Base-by-base conservation (phyloP, 2,888 invertebrate species). In the Trichopria drosophilae region DNA sequence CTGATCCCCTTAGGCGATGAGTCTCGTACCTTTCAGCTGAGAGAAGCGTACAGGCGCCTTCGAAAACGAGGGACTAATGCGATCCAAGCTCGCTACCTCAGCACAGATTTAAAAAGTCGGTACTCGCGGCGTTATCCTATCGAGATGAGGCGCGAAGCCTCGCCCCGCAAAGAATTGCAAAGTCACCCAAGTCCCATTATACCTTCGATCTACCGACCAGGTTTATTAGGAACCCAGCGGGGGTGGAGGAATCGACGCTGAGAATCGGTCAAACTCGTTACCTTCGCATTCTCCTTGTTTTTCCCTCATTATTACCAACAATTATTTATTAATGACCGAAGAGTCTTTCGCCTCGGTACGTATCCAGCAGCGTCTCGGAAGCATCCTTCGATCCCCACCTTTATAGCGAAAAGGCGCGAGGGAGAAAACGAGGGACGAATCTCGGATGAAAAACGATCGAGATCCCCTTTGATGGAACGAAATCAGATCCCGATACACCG, bases 211-310 rank as follows among this genome's bases (percentile, higher is more conserved):
- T n/a, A 74, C 71, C 55, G 44, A 44, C 68, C 66, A 66, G 68
- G 71, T 72, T 72, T 72, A 74, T 74, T 73, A 73, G 71, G 67
- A 69, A 68, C 73, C 59, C 73, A 74, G 72, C 73, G 74, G 74
- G 74, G 73, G 72, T 72, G 72, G 73, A 66, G 67, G 61, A 61
- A 62, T 64, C 60, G 59, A 55, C 63, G 58, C 55, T 46, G 61
- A 58, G 68, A 72, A 72, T 72, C 72, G 69, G 71, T 72, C 70
- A 72, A 69, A 61, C 72, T 72, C 66, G 71, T 72, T 72, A 72
- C 66, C 63, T 24, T 26, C 42, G 44, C 32, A 44, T 53, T 48
- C 50, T 60, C 48, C 53, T 59, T 50, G 37, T 61, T 62, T 57
- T 60, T 61, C 58, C 52, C 55, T 63, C 65, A 66, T 69, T 67